Percentiles rank a stretch among this genome's conserved stretches.
Conservation (phyloP, 2,797 vertebrate genomes). For the Sciurus vulgaris region DNA sequence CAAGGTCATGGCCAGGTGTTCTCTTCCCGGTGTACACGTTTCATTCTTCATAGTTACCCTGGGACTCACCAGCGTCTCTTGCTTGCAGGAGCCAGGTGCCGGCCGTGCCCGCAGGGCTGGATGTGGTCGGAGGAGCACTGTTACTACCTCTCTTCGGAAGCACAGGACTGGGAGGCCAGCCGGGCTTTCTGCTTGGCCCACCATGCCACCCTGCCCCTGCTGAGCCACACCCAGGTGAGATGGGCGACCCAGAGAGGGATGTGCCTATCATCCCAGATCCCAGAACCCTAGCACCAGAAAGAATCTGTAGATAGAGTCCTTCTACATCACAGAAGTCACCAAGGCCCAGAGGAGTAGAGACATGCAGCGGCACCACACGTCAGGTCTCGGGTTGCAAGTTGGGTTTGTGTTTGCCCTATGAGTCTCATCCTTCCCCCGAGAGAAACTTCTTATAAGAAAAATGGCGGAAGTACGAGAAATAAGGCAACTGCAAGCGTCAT, state of each 20-base stretch:
- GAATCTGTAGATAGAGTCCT: neutral
- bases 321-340: neutral
- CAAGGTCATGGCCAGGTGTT: fast-evolving
- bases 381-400: neutral
- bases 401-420: neutral
- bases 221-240: conserved; percentile 78
- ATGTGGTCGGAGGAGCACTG: conserved; percentile 68
- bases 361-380: neutral
- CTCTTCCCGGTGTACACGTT: fast-evolving
- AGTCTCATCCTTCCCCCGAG: neutral
- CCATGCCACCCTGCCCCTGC: conserved; percentile 63
- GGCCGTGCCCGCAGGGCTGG: conserved; percentile 72
- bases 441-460: neutral
- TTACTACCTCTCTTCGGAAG: conserved; percentile 59
- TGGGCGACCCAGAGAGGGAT: neutral
- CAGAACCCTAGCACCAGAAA: neutral
- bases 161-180: conserved; percentile 71
- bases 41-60: neutral
- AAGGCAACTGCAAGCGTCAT: neutral
- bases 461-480: neutral
- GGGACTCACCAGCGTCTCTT: neutral
- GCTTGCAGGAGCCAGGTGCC: conserved; percentile 72
- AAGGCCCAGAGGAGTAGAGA: neutral
- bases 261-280: neutral
- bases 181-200: conserved; percentile 71